Base-by-base conservation (phyloP, 2,888 invertebrate genomes). In the Agrilus mali region DNA sequence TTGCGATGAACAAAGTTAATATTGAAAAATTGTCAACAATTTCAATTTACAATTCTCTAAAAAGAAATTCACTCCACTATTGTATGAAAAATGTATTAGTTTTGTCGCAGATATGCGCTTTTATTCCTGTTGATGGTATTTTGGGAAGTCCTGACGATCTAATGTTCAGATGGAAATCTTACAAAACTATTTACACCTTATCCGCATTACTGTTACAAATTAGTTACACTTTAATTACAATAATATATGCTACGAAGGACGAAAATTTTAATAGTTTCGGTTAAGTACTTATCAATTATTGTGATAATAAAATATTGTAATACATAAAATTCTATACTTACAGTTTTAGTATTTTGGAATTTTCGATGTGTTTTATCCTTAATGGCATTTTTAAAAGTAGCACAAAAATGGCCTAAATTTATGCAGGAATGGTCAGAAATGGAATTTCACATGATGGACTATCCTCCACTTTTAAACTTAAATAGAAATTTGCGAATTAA, bases 271-370 rank as follows among this genome's bases (percentile, higher is more conserved):
- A 43, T 32, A 33, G 38, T 36, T 47, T 39, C 31, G 40, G 47
- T 47, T n/a, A 42, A 42, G 40, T 35, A 7, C 2, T 2, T n/a
- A n/a, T 35, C 2, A n/a, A 13, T 17, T 15, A 12, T 8, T 37
- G 20, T 12, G 13, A 3, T 20, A 37, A n/a, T 17, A 37, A 2
- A n/a, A n/a, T n/a, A n/a, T n/a, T n/a, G n/a, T 37, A 7, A 33
- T 33, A 6, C 8, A 14, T 5, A 10, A n/a, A 35, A 35, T 16
- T 35, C 3, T 16, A 13, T 40, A 33, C 33, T 33, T 33, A 6
- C 33, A 47, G 50, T 47, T 33, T 34, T 43, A 5, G 44, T 48
- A 12, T 33, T 41, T 17, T 50, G 50, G 50, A 48, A 43, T 22
- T 14, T 50, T 14, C 39, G 48, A 14, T 44, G 37, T 32, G 15